Evolutionary conservation across 2,797 vertebrate species (phyloP), one percentile per base, ranked within the genome.

Genomic region (Betta splendens): DNA sequence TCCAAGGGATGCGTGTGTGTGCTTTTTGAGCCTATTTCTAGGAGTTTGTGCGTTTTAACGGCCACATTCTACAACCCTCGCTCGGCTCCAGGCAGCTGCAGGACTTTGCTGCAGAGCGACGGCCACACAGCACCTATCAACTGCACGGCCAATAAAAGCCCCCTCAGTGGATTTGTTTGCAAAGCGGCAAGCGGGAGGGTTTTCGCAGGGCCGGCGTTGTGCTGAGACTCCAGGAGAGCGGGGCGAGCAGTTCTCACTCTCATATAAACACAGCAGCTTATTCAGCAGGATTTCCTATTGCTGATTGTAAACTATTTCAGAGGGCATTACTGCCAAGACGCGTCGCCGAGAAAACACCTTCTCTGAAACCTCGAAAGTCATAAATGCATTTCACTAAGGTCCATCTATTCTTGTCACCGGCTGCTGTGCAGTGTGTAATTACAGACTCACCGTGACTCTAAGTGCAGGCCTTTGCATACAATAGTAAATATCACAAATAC

Each of bases 361-460:
- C 26, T 56, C 69, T 9, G 28, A 62, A 64, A 56, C 60, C 28
- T 49, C 69, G 53, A 61, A 66, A 64, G 53, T 28, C 13, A 57
- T 17, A 15, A 25, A 53, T 62, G 26, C 15, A 45, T 73, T 73
- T 68, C 16, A 9, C 22, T 32, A 49, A 49, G 44, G 67, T 62
- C 66, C 42, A 37, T 47, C 37, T 36, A 12, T 58, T 60, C 40
- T 39, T 48, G 62, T 65, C 20, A 6, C 17, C 21, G 43, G 66
- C 35, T 62, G 52, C 47, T 50, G 55, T 62, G 52, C 47, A 50
- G 55, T 62, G 48, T 69, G 50, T 77, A 75, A 82, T 87, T 78
- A 70, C 43, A 61, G 77, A 47, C 80, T 62, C 3, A 44, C 58
- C 21, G 7, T 42, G 0, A 5, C 48, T 38, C 36, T 52, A 46